These are phyloP conservation scores for Cephus pygmeus DNA, from an alignment of 2,888 invertebrate species.

Conservation along the genomic window DNA sequence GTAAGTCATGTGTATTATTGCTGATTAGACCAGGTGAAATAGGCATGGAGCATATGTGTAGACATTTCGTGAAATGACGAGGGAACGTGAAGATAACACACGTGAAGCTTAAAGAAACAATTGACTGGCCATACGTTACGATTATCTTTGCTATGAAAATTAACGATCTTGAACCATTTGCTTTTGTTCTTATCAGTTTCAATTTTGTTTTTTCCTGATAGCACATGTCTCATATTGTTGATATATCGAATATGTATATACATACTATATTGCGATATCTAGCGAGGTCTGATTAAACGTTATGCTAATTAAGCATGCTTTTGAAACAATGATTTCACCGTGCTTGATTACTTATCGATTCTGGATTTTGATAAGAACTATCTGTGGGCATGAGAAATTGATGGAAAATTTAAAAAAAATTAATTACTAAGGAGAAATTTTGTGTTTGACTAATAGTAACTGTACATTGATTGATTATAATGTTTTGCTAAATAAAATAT, in stretches of 20 bases:
- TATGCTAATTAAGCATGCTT: constrained; percentile 5
- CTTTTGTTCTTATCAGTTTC: background rate
- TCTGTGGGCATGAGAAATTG: background rate
- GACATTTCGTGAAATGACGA: background rate
- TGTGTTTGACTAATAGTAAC: too few relatives aligned
- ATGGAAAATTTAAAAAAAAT: background rate
- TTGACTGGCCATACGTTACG: background rate
- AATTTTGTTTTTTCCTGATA: background rate
- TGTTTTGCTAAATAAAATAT: background rate
- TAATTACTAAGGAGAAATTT: background rate
- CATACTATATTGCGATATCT: background rate
- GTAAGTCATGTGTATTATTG: background rate
- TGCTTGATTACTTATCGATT: background rate
- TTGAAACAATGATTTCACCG: background rate
- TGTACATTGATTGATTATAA: too few relatives aligned
- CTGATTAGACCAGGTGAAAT: background rate
- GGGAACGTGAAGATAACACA: background rate
- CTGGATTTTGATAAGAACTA: background rate
- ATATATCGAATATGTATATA: background rate
- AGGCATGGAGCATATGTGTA: background rate
- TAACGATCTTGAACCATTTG: background rate
- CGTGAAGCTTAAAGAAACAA: background rate
- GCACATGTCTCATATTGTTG: background rate
- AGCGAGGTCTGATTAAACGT: constrained; percentile 9
- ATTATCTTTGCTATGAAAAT: background rate